Conservation (phyloP, 2,888 invertebrate genomes). For the Odontothrips loti region DNA sequence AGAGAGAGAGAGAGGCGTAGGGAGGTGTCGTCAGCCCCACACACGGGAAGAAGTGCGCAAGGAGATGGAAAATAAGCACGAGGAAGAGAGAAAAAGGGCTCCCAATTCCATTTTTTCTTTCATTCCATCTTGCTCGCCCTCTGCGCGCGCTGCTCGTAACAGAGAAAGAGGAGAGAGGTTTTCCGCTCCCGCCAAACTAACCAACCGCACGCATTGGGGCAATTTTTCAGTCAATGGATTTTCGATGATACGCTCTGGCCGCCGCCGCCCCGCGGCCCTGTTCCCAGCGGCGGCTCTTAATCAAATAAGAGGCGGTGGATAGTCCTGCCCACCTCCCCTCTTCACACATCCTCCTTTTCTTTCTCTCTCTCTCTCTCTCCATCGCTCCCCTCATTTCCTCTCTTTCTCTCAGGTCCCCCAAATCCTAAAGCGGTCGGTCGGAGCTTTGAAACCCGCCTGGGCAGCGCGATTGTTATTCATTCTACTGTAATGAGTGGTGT, state of each 20-base stretch:
- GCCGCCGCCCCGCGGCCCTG: not conserved
- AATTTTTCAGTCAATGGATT: conserved; percentile 23
- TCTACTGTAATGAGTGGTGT: not conserved
- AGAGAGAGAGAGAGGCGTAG: not conserved
- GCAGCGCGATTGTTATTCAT: not conserved
- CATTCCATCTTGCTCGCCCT: no score
- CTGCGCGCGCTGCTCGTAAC: no score
- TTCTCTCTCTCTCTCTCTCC: not conserved
- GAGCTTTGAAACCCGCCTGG: not conserved
- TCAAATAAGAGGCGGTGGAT: conserved; percentile 3
- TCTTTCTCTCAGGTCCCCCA: not conserved
- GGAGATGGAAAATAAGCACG: not conserved
- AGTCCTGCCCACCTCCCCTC: not conserved
- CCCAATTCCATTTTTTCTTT: no score
- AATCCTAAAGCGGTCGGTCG: not conserved
- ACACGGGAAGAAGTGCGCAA: not conserved
- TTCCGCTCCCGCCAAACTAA: not conserved
- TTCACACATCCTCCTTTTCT: not conserved
- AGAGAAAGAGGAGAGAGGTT: not conserved
- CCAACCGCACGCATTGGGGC: not conserved
- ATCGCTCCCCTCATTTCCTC: not conserved
- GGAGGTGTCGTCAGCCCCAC: not conserved
- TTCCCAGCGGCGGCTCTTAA: not conserved
- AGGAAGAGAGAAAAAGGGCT: not conserved
- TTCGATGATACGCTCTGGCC: conserved; percentile 12